phyloP scores from a whole-genome alignment of 2,888 invertebrate species.

The Ectobius pallidus region DNA sequence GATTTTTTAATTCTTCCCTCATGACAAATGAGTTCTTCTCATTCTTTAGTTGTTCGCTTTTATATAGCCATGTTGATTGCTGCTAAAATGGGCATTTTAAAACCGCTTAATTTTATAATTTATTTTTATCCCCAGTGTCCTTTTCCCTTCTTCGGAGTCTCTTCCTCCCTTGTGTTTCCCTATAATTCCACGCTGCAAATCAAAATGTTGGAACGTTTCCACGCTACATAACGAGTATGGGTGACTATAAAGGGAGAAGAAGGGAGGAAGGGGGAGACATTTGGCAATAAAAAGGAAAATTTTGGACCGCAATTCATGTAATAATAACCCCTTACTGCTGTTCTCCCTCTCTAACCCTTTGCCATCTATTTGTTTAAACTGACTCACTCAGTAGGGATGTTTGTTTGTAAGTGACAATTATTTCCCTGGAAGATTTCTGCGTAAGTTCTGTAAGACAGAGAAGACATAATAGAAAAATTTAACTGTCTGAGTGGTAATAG shows the following conservation, averaged over 20 bases:
- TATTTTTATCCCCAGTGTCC: slow-evolving; percentile 11
- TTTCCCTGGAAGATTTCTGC: too few relatives aligned
- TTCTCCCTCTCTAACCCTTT: slow-evolving; percentile 5
- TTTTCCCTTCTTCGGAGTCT: neutral
- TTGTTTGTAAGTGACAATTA: neutral
- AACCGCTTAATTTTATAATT: slow-evolving; percentile 22
- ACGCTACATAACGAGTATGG: slow-evolving; percentile 11
- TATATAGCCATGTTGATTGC: slow-evolving; percentile 19
- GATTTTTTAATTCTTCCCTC: neutral
- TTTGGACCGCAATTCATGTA: slow-evolving; percentile 26
- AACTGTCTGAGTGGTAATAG: too few relatives aligned
- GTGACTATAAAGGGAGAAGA: slow-evolving; percentile 13
- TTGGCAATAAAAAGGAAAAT: slow-evolving; percentile 29
- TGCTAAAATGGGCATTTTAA: slow-evolving; percentile 24
- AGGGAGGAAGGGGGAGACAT: neutral
- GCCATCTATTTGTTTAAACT: neutral
- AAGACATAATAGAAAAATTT: too few relatives aligned
- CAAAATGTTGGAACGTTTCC: slow-evolving; percentile 31
- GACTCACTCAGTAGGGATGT: too few relatives aligned
- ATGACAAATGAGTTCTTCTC: too few relatives aligned
- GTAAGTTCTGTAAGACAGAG: too few relatives aligned
- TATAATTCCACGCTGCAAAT: slow-evolving; percentile 25
- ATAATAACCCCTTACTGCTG: slow-evolving; percentile 16
- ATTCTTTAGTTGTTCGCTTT: too few relatives aligned
- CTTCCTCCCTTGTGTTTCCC: slow-evolving; percentile 3